Evolutionary conservation across 2,888 invertebrate genomes (phyloP).

Genomic region (Dorcus hopei): DNA sequence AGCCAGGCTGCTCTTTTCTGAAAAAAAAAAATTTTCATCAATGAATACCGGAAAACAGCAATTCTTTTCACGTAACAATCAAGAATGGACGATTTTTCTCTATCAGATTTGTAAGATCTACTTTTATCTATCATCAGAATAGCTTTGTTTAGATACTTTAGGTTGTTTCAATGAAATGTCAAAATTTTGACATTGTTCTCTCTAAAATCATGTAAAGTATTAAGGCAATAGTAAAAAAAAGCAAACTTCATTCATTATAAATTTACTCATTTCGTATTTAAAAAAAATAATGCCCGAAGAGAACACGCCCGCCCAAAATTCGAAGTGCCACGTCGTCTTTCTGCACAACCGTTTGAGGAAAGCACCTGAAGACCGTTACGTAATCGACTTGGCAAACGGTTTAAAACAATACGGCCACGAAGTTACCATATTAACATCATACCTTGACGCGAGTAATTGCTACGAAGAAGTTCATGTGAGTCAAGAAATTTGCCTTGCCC

Average conservation of each 20-base stretch:
- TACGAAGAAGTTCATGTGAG: conserved; percentile 38
- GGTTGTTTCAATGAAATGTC: conserved; percentile 8
- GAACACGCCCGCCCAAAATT: not conserved
- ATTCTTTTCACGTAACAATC: too few species aligned
- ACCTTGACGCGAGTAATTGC: conserved; percentile 32
- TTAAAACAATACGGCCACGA: conserved; percentile 37
- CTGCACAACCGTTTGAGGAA: conserved; percentile 40
- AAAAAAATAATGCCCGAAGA: conserved; percentile 5
- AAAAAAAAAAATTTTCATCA: too few species aligned
- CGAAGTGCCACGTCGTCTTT: conserved; percentile 33
- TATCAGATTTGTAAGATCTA: too few species aligned
- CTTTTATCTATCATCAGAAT: too few species aligned
- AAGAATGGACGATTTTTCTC: too few species aligned
- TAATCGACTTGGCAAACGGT: conserved; percentile 38
- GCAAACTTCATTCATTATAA: not conserved
- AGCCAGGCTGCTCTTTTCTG: too few species aligned
- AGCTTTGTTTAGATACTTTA: not conserved
- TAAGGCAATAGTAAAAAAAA: conserved; percentile 3
- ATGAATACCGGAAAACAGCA: too few species aligned
- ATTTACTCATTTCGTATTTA: conserved; percentile 1
- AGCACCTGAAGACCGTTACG: conserved; percentile 37
- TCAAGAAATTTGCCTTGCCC: not conserved
- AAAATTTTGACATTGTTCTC: conserved; percentile 11
- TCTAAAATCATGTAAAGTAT: conserved; percentile 15
- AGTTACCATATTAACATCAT: conserved; percentile 38